These are phyloP conservation scores for Maconellicoccus hirsutus DNA, from an alignment of 1,140 invertebrate genomes.

Conservation along the genomic window DNA sequence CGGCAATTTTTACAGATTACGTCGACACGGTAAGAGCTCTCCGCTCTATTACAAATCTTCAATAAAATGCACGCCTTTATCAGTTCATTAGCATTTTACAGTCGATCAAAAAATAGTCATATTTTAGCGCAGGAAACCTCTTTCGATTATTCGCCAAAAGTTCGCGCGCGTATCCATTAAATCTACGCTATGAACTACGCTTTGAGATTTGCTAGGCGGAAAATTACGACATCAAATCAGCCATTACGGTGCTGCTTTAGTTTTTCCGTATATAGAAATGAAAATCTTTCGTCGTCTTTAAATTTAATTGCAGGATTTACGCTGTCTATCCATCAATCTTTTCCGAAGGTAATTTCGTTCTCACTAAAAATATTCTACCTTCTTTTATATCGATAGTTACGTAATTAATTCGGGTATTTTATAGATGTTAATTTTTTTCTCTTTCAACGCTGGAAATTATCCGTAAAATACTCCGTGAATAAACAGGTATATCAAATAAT, in stretches of 20 bases:
- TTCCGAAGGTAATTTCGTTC: too few species aligned
- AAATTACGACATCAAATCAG: neutral
- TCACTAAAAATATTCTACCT: too few species aligned
- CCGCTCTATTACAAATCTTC: neutral
- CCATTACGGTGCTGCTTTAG: neutral
- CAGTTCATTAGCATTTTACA: conserved; percentile 9
- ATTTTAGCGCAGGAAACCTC: neutral
- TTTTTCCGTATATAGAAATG: too few species aligned
- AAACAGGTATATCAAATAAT: too few species aligned
- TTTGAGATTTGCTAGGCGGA: neutral
- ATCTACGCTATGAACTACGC: neutral
- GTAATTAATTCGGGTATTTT: too few species aligned
- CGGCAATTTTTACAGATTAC: too few species aligned
- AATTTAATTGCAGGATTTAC: conserved; percentile 9
- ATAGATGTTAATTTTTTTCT: too few species aligned
- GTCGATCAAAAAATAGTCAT: neutral
- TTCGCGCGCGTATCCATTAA: neutral
- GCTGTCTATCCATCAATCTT: neutral
- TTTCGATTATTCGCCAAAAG: neutral
- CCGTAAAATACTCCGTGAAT: too few species aligned
- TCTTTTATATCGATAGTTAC: too few species aligned
- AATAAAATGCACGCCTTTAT: neutral
- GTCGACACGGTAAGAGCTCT: too few species aligned
- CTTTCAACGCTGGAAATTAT: too few species aligned
- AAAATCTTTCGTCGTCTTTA: neutral